Base-by-base conservation (phyloP, 2,113 vertebrate genomes). In the Empidonax traillii region DNA sequence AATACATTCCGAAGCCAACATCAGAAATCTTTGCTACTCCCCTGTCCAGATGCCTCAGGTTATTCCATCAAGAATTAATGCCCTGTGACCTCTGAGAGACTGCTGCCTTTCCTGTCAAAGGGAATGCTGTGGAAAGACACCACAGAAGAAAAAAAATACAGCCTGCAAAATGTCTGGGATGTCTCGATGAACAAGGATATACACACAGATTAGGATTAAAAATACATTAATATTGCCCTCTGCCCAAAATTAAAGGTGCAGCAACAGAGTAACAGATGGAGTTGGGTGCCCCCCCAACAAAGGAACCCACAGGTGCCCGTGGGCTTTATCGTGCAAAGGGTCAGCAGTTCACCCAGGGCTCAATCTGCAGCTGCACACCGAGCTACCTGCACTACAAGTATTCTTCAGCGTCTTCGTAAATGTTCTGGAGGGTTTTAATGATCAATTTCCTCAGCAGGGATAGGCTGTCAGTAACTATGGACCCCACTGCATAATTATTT, bases 341-440 rank as follows among this genome's bases (percentile, higher is more conserved):
- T 18, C 5, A 1, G 14, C 8, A 59, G 46, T 12, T 61, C 55
- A 82, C 7, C 30, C 37, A 7, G 37, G 61, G 56, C 21, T 31
- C 56, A 31, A 15, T 8, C 37, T 52, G 25, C 56, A 49, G 43
- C 53, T 47, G 22, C 65, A 58, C 78, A 41, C 30, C 1, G 2
- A 69, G 18, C 43, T 39, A 30, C 52, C 43, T 49, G 53, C 37
- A 35, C 56, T 27, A 44, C 25, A 83, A 10, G 22, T 37, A 11
- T 3, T 73, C 14, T n/a, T 81, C 27, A 53, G 31, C 6, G 14
- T 3, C 22, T 53, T 85, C 0, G 0, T 44, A 65, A 62, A 61
- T 83, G 14, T n/a, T 79, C 55, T 41, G 49, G 23, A 79, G 30
- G 56, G 33, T 9, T 75, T 87, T 67, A 73, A 44, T 0, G 0